phyloP scores from a whole-genome alignment of 1,140 invertebrate species.

The Drosophila pandora region DNA sequence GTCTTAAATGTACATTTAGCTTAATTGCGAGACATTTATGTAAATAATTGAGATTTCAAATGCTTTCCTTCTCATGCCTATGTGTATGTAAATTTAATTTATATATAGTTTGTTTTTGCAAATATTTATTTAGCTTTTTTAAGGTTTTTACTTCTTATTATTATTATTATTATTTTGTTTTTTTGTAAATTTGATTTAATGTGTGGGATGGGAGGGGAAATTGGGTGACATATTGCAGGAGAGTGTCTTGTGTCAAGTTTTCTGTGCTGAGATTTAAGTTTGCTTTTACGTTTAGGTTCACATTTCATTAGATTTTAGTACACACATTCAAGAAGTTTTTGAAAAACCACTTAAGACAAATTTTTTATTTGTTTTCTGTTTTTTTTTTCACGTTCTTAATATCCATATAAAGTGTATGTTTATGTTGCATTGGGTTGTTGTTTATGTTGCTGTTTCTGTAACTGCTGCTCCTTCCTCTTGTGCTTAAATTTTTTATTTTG shows the following conservation, averaged over 20 bases:
- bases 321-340: constrained; percentile 79
- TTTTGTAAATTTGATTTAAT: constrained; percentile 79
- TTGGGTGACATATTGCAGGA: constrained; percentile 28
- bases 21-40: constrained; percentile 81
- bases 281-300: constrained; percentile 52
- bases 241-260: constrained; percentile 53
- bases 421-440: constrained; percentile 60
- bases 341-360: constrained; percentile 68
- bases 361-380: constrained; percentile 23
- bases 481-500: constrained; percentile 28
- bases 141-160: constrained; percentile 34
- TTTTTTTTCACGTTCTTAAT: constrained; percentile 41
- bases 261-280: constrained; percentile 63
- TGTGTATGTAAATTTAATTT: constrained; percentile 76
- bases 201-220: constrained; percentile 32
- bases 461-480: constrained; percentile 19
- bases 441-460: constrained; percentile 16
- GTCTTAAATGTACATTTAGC: constrained; percentile 76
- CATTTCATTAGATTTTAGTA: constrained; percentile 70
- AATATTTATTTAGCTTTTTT: constrained; percentile 50
- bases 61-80: constrained; percentile 56
- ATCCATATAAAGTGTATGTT: constrained; percentile 50
- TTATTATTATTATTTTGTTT: constrained; percentile 38
- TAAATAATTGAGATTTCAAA: constrained; percentile 78
- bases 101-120: constrained; percentile 56